A percentile compares a stretch with the other conserved stretches of the same genome.
Conservation (phyloP, 2,888 invertebrate species). For the Parnassius glacialis region DNA sequence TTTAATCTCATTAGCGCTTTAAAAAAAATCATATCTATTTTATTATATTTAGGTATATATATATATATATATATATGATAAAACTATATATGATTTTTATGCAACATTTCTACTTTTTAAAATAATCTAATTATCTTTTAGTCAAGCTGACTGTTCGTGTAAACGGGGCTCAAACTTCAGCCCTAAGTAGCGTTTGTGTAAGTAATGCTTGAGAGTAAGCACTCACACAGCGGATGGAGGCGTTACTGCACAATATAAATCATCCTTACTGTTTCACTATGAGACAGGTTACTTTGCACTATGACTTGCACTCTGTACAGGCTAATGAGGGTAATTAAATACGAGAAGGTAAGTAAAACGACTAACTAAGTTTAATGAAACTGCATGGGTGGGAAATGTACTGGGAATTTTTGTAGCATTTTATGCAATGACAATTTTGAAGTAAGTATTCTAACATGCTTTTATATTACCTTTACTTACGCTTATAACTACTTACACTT, state of each 20-base stretch:
- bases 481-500: too few relatives aligned
- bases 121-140: not conserved
- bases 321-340: slow-evolving; percentile 25
- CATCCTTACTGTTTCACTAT: slow-evolving; percentile 18
- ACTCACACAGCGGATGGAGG: slow-evolving; percentile 20
- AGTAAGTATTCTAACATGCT: too few relatives aligned
- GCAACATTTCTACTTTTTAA: too few relatives aligned
- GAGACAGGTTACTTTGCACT: slow-evolving; percentile 23
- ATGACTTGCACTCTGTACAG: slow-evolving; percentile 20
- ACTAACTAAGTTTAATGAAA: slow-evolving; percentile 4
- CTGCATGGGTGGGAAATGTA: not conserved
- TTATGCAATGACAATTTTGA: too few relatives aligned
- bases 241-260: slow-evolving; percentile 26
- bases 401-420: too few relatives aligned
- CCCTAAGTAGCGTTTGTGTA: slow-evolving; percentile 18
- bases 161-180: slow-evolving; percentile 8
- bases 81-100: too few relatives aligned
- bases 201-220: slow-evolving; percentile 16
- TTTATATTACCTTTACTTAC: too few relatives aligned
- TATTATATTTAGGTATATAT: too few relatives aligned
- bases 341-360: slow-evolving; percentile 11
- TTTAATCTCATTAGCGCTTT: too few relatives aligned
- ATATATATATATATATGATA: too few relatives aligned
- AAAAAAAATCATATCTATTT: too few relatives aligned
- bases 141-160: not conserved